Percentiles rank a stretch among this genome's conserved stretches.
These are phyloP conservation scores for Trichogramma pretiosum DNA, from an alignment of 1,140 invertebrate species.

Conservation along the genomic window DNA sequence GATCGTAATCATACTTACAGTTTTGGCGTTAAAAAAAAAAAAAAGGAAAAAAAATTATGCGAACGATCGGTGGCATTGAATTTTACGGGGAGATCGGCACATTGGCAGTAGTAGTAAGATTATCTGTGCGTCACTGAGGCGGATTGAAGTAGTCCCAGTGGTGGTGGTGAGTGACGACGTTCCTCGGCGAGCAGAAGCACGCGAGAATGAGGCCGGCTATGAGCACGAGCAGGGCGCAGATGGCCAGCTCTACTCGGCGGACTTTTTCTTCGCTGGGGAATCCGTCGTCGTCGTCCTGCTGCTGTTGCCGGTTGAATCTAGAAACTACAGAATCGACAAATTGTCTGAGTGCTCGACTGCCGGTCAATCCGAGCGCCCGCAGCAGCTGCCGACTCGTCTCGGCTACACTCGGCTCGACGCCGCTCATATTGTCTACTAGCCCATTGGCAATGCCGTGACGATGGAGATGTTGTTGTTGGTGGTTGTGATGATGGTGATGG, in stretches of 20 bases:
- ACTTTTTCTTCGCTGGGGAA: constrained; percentile 51
- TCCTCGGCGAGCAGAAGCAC: constrained; percentile 58
- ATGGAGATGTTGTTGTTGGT: constrained; percentile 29
- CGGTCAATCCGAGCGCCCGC: constrained; percentile 53
- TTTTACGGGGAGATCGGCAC: too few relatives aligned
- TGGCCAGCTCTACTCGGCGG: constrained; percentile 58
- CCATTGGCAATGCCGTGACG: constrained; percentile 18
- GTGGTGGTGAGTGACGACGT: constrained; percentile 66
- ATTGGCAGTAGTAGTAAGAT: too few relatives aligned
- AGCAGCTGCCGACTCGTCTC: constrained; percentile 59
- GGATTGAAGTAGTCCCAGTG: constrained; percentile 80
- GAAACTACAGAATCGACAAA: constrained; percentile 56
- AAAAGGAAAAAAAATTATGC: too few relatives aligned
- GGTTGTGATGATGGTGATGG: constrained; percentile 20
- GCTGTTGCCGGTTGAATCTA: constrained; percentile 33
- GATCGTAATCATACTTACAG: too few relatives aligned
- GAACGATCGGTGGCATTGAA: too few relatives aligned
- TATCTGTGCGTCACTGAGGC: constrained; percentile 37
- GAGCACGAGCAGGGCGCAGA: constrained; percentile 65
- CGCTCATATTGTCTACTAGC: constrained; percentile 19
- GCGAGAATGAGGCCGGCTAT: constrained; percentile 63
- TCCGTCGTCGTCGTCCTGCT: not conserved
- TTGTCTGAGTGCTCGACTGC: constrained; percentile 55
- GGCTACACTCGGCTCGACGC: constrained; percentile 30
- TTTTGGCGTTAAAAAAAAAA: too few relatives aligned